Evolutionary conservation across 2,797 vertebrate species (phyloP), one percentile per base, ranked within the genome.

Genomic region (Avahi laniger): DNA sequence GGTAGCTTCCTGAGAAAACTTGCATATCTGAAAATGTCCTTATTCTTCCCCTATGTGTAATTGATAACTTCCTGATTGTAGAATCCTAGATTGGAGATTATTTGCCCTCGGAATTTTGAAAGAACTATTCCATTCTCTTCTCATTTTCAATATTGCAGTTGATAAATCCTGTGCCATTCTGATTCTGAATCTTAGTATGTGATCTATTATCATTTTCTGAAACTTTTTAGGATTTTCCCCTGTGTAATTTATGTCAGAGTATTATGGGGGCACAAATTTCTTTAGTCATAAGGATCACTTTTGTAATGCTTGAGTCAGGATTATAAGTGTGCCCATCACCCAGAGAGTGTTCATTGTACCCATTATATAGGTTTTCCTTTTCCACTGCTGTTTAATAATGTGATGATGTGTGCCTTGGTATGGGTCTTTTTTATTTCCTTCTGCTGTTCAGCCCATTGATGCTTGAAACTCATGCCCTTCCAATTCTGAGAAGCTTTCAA

Each of bases 401-500:
- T 38, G 4, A 50, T 80, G 17, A 70, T 14, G 6, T 80, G 33
- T 83, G 20, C 41, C 41, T 83, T 93, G 24, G 38, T 76, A 11
- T 65, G 48, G 33, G 7, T 69, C 2, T 69, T 92, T 92, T 95
- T 72, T 73, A 22, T 73, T 95, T 84, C 33, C 38, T 92, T 83
- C 61, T 89, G 3, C 50, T 69, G 4, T 78, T 90, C 13, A 92
- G 28, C 59, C 28, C 10, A 88, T 87, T 93, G 11, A 79, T 12
- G 35, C 33, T 92, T 93, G 33, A 43, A 85, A 94, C 43, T 52
- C 35, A 78, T 97, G 12, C 7, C 26, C n/a, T 94, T 96, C 70
- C 50, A 67, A 57, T 82, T 92, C 67, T 79, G 18, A 67, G 69
- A 92, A 52, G 61, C 33, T 81, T 63, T 63, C 48, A 87, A 26